phyloP scores from a whole-genome alignment of 2,797 vertebrate genomes.

The Benthosema pterotum region DNA sequence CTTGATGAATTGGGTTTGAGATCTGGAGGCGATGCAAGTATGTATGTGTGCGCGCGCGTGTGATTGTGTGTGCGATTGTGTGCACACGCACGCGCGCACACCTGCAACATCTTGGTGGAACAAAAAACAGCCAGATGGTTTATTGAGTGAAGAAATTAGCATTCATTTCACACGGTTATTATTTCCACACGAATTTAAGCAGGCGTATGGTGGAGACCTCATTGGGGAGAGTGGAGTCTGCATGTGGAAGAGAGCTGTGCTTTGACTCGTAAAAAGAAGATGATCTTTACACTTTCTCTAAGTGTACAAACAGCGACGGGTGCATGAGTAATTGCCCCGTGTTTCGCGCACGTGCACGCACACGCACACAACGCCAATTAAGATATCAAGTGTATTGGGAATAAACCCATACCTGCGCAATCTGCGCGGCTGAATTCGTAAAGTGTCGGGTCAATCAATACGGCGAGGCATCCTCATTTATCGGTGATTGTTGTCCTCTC shows the following conservation, averaged over 20 bases:
- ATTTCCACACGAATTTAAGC: slow-evolving; percentile 21
- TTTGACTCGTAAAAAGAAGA: neutral
- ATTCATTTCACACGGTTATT: slow-evolving; percentile 29
- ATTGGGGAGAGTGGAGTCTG: neutral
- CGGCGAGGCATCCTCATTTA: slow-evolving; percentile 13
- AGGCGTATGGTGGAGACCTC: slow-evolving; percentile 4
- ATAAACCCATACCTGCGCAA: neutral
- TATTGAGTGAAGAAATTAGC: slow-evolving; percentile 31
- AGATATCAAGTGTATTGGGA: neutral
- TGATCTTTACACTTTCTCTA: neutral
- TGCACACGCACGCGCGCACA: neutral
- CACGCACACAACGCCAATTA: too few relatives aligned
- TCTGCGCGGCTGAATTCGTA: neutral
- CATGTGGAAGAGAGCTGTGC: neutral
- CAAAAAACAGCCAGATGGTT: slow-evolving; percentile 32
- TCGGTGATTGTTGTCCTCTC: slow-evolving; percentile 10
- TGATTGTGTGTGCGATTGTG: too few relatives aligned
- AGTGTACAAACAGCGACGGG: neutral
- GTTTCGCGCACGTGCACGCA: too few relatives aligned
- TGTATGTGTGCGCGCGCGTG: too few relatives aligned
- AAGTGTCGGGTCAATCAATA: slow-evolving; percentile 12
- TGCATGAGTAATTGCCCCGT: too few relatives aligned
- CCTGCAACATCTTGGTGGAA: slow-evolving; percentile 5
- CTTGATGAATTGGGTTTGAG: too few relatives aligned
- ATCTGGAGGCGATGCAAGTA: too few relatives aligned